Evolutionary conservation across 2,113 vertebrate genomes (phyloP).

Genomic region (Sphaerodactylus townsendi): DNA sequence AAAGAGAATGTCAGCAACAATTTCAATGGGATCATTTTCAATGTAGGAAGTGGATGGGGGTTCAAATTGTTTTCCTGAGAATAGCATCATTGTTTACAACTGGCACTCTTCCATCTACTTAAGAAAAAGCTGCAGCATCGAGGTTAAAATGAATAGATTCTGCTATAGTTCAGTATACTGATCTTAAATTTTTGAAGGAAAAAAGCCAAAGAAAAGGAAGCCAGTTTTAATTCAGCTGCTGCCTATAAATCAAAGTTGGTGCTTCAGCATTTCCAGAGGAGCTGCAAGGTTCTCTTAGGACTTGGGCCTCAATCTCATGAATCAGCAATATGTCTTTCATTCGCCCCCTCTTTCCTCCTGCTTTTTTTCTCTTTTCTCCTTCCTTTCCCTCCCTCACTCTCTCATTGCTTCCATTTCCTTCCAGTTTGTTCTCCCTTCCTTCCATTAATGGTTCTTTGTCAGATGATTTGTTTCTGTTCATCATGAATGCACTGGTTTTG

Average conservation of each 20-base stretch:
- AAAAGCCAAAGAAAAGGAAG: not conserved
- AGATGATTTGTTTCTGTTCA: not conserved
- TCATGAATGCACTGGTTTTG: not conserved
- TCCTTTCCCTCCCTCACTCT: not conserved
- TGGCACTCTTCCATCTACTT: constrained; percentile 10
- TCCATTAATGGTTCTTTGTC: not conserved
- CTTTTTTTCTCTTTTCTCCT: constrained; percentile 1
- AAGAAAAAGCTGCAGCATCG: not conserved
- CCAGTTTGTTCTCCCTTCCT: not conserved
- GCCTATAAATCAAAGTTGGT: constrained; percentile 29
- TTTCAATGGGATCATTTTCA: constrained; percentile 16
- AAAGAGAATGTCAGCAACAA: constrained; percentile 2
- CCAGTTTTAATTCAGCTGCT: constrained; percentile 24
- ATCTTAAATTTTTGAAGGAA: constrained; percentile 22
- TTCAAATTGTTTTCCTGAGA: no score
- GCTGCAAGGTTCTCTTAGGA: constrained; percentile 16
- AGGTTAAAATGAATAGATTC: constrained; percentile 25
- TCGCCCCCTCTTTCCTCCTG: constrained; percentile 10
- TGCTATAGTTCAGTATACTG: constrained; percentile 5
- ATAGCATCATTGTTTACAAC: constrained; percentile 28
- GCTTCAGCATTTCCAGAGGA: constrained; percentile 29
- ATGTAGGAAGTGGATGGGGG: no score
- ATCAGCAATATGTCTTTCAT: constrained; percentile 31
- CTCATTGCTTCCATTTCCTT: not conserved
- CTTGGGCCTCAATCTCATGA: constrained; percentile 6